Conservation (phyloP, 2,113 vertebrate genomes). For the Planiliza haematocheilus region DNA sequence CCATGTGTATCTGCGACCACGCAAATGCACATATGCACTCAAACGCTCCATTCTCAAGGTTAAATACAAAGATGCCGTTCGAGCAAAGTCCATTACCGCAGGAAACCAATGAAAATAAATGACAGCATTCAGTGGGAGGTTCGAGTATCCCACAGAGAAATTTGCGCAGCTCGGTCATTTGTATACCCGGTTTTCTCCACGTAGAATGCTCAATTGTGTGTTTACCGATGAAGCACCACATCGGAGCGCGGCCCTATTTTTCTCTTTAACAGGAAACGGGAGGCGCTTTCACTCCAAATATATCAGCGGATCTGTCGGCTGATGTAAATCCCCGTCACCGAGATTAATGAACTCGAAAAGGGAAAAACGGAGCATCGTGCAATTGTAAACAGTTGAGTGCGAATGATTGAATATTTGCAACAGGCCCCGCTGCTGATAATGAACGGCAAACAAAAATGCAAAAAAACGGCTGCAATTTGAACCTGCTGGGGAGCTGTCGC, state of each 20-base stretch:
- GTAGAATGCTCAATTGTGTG: constrained; percentile 68
- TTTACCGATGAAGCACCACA: constrained; percentile 68
- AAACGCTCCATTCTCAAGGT: constrained; percentile 73
- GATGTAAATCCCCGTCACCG: constrained; percentile 68
- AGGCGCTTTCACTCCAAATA: constrained; percentile 68
- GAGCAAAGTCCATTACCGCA: constrained; percentile 73
- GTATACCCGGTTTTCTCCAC: constrained; percentile 52
- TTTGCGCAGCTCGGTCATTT: constrained; percentile 62
- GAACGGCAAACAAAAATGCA: no score
- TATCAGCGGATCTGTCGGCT: constrained; percentile 63
- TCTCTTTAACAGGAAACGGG: constrained; percentile 71
- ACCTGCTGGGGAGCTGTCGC: no score
- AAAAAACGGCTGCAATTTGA: no score
- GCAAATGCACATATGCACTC: constrained; percentile 58
- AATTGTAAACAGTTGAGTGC: no score
- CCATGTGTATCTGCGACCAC: constrained; percentile 5
- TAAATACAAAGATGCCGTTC: constrained; percentile 76
- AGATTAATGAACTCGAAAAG: constrained; percentile 58
- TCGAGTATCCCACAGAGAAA: constrained; percentile 69
- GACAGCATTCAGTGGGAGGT: constrained; percentile 65
- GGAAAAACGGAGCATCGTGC: no score
- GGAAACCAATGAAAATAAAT: constrained; percentile 75
- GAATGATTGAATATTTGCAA: no score
- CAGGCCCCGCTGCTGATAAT: no score
- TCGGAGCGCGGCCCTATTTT: constrained; percentile 56